Percentiles rank a stretch among this genome's conserved stretches.
These are phyloP conservation scores for Apolygus lucorum DNA, from an alignment of 1,140 invertebrate species.

Conservation along the genomic window DNA sequence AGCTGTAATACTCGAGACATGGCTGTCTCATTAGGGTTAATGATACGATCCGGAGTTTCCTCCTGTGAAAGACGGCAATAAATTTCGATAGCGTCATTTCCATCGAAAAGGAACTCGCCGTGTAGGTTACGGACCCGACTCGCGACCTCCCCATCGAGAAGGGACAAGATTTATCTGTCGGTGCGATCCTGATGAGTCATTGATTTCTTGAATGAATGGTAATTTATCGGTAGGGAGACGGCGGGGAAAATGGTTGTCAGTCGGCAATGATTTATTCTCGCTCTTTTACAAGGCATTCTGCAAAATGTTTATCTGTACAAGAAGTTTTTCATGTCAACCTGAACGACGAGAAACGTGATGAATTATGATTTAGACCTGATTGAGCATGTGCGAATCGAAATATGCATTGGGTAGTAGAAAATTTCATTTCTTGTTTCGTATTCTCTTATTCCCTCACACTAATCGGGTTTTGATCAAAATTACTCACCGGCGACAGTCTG, in stretches of 20 bases:
- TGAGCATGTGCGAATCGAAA: no score
- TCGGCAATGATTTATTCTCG: neutral
- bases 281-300: no score
- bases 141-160: neutral
- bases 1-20: neutral
- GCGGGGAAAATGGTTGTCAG: neutral
- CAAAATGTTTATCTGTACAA: no score
- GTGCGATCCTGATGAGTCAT: neutral
- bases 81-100: neutral
- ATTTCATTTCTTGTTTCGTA: no score
- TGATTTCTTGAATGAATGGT: neutral
- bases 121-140: neutral
- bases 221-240: neutral
- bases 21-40: neutral
- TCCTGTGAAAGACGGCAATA: neutral
- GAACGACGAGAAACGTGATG: no score
- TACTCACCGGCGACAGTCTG: no score
- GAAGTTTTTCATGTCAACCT: no score
- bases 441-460: no score
- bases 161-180: neutral
- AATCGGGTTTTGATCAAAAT: no score
- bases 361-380: no score
- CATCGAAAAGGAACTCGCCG: no score
- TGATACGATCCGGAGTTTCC: neutral
- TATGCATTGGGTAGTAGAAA: no score